Evolutionary conservation across 2,113 vertebrate genomes (phyloP).

Genomic region (Mormoops blainvillei): DNA sequence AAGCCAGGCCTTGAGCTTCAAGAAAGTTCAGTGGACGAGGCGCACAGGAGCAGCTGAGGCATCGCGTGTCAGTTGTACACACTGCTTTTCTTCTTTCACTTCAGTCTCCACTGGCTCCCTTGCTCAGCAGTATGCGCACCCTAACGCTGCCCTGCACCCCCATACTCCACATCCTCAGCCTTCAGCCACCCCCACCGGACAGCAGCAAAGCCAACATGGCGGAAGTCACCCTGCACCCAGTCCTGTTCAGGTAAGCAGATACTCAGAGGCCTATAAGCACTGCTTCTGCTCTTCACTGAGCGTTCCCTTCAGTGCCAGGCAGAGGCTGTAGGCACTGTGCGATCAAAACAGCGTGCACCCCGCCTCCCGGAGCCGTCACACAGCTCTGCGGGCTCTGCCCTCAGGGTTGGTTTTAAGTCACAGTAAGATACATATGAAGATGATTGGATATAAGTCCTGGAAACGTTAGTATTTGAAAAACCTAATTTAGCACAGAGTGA

Average conservation of each 20-base stretch:
- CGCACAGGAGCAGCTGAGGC: not conserved
- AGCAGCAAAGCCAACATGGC: constrained; percentile 92
- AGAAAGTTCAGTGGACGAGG: not conserved
- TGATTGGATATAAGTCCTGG: not conserved
- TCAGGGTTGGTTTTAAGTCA: not conserved
- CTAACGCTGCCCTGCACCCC: constrained; percentile 91
- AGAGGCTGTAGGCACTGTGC: not conserved
- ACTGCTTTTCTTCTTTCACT: constrained; percentile 68
- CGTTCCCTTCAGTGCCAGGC: not conserved
- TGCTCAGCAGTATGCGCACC: constrained; percentile 96
- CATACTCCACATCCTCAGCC: constrained; percentile 95
- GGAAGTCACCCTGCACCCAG: constrained; percentile 96
- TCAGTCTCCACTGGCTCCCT: constrained; percentile 94
- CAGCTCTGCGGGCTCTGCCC: not conserved
- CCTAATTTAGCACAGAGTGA: not conserved
- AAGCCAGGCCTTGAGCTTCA: not conserved
- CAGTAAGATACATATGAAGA: not conserved
- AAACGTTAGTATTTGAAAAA: not conserved
- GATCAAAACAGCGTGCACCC: not conserved
- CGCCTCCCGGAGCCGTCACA: no score
- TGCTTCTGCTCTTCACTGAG: not conserved
- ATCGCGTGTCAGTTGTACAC: not conserved
- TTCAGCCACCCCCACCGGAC: constrained; percentile 96
- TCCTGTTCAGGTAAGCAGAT: constrained; percentile 88
- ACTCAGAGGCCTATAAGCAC: fast-evolving